Conservation (phyloP, 92 coral and sea anemone genomes). For the Epizoanthus fatuus region DNA sequence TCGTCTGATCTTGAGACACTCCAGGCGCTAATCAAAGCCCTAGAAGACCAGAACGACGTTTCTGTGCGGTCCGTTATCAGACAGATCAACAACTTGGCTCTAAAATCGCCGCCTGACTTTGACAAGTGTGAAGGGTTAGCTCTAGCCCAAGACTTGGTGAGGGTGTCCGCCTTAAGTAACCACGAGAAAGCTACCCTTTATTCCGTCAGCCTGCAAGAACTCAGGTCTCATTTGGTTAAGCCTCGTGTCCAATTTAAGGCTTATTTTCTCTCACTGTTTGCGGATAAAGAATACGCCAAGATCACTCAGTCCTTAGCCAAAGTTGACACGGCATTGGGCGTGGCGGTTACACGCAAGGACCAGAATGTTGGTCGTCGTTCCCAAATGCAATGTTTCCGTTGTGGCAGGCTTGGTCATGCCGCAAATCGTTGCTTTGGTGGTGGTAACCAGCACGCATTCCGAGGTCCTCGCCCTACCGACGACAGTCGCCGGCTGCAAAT, state of each 20-base stretch:
- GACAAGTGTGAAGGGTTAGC: conserved; percentile 24
- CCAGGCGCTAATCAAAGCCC: neutral
- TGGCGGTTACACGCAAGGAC: conserved; percentile 6
- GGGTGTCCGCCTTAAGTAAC: neutral
- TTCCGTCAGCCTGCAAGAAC: conserved; percentile 13
- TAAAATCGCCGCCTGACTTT: neutral
- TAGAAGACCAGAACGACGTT: neutral
- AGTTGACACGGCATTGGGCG: conserved; percentile 23
- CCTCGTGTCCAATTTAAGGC: conserved; percentile 19
- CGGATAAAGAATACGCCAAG: conserved; percentile 26
- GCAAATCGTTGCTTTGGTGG: too few relatives aligned
- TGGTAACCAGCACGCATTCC: too few relatives aligned
- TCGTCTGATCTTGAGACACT: neutral
- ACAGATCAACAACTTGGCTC: neutral
- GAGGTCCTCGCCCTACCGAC: too few relatives aligned
- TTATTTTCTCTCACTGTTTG: conserved; percentile 29
- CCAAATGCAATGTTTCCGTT: too few relatives aligned
- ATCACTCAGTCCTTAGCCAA: conserved; percentile 9
- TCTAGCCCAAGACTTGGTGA: conserved; percentile 31
- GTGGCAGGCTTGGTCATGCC: too few relatives aligned
- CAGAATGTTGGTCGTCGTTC: neutral
- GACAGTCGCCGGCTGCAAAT: too few relatives aligned
- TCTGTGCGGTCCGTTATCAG: neutral
- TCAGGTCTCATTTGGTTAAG: conserved; percentile 10
- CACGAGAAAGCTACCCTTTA: conserved; percentile 20